phyloP scores from a whole-genome alignment of 1,140 invertebrate genomes.

The Leptinotarsa undecemlineata region DNA sequence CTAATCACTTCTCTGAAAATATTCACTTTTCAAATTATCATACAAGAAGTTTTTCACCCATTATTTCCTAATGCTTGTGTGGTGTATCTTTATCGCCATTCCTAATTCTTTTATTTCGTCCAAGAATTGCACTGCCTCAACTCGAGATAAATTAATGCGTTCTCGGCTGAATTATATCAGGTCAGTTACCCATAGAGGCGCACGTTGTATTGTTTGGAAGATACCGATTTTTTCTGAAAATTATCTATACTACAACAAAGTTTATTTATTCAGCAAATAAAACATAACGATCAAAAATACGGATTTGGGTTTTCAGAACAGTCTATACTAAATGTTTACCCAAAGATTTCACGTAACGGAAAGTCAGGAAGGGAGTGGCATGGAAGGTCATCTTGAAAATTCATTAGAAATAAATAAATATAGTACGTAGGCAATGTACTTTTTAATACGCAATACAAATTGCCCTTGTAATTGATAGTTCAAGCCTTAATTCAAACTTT shows the following conservation, averaged over 20 bases:
- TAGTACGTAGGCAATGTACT: too few species aligned
- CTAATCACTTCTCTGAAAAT: too few species aligned
- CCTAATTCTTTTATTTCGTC: not conserved
- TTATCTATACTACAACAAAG: not conserved
- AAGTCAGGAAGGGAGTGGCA: too few species aligned
- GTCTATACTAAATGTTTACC: not conserved
- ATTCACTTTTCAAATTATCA: too few species aligned
- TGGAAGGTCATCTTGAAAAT: too few species aligned
- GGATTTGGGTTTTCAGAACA: not conserved
- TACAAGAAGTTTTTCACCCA: too few species aligned
- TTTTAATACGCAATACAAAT: too few species aligned
- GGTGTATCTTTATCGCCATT: not conserved
- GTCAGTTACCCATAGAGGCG: not conserved
- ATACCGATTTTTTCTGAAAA: constrained; percentile 6
- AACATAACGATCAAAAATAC: not conserved
- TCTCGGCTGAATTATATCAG: not conserved
- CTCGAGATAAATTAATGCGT: constrained; percentile 3
- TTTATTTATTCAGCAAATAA: constrained; percentile 1
- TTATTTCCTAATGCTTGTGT: too few species aligned
- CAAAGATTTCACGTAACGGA: too few species aligned
- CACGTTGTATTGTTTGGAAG: not conserved
- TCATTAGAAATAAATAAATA: too few species aligned
- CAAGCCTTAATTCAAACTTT: too few species aligned
- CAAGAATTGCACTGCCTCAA: not conserved
- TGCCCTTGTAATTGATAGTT: too few species aligned